phyloP scores from a whole-genome alignment of 1,140 invertebrate genomes.

The Drosophila mojavensis region DNA sequence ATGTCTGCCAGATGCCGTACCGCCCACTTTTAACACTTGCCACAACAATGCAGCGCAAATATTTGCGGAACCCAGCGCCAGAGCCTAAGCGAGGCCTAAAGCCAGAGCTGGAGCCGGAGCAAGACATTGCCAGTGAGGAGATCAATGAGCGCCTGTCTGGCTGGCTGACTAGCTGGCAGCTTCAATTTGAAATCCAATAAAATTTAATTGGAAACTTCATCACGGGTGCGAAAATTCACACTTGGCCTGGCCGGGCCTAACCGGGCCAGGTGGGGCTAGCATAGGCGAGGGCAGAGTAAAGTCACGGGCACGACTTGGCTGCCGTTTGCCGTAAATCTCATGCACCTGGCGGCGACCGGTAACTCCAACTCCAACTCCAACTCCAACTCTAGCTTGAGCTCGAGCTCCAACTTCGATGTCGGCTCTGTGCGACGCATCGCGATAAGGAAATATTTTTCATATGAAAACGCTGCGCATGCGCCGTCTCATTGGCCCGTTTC shows the following conservation, averaged over 20 bases:
- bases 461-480: constrained; percentile 52
- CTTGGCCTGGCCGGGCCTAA: constrained; percentile 39
- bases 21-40: constrained; percentile 82
- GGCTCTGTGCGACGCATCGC: constrained; percentile 57
- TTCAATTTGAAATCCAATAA: constrained; percentile 83
- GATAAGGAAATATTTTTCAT: constrained; percentile 80
- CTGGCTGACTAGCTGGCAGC: constrained; percentile 40
- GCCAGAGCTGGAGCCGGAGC: constrained; percentile 13
- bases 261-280: neutral
- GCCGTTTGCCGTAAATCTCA: constrained; percentile 79
- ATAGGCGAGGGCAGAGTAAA: constrained; percentile 52
- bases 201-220: constrained; percentile 84
- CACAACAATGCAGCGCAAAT: constrained; percentile 78
- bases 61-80: constrained; percentile 62
- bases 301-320: constrained; percentile 71
- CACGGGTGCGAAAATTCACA: constrained; percentile 84
- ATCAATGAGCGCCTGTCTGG: constrained; percentile 55
- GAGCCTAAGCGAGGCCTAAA: constrained; percentile 8
- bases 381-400: neutral
- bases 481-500: constrained; percentile 36
- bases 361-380: constrained; percentile 18
- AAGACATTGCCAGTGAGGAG: constrained; percentile 39
- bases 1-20: constrained; percentile 24
- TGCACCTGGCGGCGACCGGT: constrained; percentile 58
- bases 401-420: constrained; percentile 13